Conservation (phyloP, 92 coral and sea anemone genomes). For the Epizoanthus scotinus region DNA sequence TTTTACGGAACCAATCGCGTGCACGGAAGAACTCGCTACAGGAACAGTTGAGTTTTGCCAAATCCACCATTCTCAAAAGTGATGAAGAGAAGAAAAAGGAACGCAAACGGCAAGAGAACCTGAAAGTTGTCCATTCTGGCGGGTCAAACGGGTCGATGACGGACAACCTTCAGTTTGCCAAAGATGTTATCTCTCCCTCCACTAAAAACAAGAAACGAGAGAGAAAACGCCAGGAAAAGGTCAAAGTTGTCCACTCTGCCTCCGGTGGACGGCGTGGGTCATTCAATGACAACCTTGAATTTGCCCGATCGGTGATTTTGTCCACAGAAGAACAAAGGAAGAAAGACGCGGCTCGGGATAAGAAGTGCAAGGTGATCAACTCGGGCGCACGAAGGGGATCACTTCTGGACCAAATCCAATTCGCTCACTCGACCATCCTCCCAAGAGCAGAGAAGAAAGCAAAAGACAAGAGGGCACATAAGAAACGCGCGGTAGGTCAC, state of each 20-base stretch:
- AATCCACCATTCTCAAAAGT: background rate
- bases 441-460: background rate
- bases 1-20: background rate
- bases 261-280: slow-evolving; percentile 9
- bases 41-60: slow-evolving; percentile 31
- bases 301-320: background rate
- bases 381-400: slow-evolving; percentile 16
- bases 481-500: background rate
- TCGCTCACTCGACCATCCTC: background rate
- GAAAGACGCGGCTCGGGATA: too few species aligned
- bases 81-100: background rate
- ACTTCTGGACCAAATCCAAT: slow-evolving; percentile 14
- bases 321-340: background rate
- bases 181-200: slow-evolving; percentile 3
- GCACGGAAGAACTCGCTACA: slow-evolving; percentile 9
- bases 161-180: background rate
- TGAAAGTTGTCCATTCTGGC: slow-evolving; percentile 12
- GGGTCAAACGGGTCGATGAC: background rate
- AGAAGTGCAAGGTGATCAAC: too few species aligned
- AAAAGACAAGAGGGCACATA: background rate
- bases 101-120: background rate
- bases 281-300: background rate
- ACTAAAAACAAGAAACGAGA: background rate
- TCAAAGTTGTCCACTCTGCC: slow-evolving; percentile 12
- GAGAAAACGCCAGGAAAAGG: background rate